Evolutionary conservation across 2,888 invertebrate genomes (phyloP).

Genomic region (Isoperla grammatica): DNA sequence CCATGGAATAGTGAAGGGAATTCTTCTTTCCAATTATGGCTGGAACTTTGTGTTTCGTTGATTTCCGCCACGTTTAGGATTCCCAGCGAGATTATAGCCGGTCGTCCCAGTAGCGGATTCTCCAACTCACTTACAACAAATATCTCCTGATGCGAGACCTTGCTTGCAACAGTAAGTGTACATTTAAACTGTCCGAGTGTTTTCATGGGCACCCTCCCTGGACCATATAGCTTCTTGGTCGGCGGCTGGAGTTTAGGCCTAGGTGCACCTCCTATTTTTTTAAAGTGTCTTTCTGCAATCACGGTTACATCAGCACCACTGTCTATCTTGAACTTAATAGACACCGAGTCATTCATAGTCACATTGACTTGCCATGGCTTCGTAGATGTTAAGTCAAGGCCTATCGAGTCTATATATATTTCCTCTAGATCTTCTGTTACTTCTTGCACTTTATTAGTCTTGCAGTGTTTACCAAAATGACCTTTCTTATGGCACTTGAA

Average conservation of each 20-base stretch:
- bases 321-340: not conserved
- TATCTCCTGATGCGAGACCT: not conserved
- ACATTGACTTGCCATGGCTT: not conserved
- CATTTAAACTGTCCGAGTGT: not conserved
- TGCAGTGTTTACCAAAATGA: not conserved
- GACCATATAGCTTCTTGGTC: not conserved
- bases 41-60: not conserved
- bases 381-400: not conserved
- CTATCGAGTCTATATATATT: not conserved
- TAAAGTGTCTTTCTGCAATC: not conserved
- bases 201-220: not conserved
- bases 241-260: not conserved
- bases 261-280: not conserved
- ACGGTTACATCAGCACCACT: not conserved
- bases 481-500: too few relatives aligned
- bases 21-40: not conserved
- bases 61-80: not conserved
- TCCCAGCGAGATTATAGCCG: not conserved
- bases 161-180: not conserved
- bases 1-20: not conserved
- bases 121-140: not conserved
- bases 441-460: not conserved
- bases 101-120: not conserved
- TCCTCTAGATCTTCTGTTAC: not conserved
- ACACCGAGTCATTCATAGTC: not conserved